A percentile compares a stretch with the other conserved stretches of the same genome.
Evolutionary conservation across 2,797 vertebrate species (phyloP).

Genomic region (Cheirogaleus major): DNA sequence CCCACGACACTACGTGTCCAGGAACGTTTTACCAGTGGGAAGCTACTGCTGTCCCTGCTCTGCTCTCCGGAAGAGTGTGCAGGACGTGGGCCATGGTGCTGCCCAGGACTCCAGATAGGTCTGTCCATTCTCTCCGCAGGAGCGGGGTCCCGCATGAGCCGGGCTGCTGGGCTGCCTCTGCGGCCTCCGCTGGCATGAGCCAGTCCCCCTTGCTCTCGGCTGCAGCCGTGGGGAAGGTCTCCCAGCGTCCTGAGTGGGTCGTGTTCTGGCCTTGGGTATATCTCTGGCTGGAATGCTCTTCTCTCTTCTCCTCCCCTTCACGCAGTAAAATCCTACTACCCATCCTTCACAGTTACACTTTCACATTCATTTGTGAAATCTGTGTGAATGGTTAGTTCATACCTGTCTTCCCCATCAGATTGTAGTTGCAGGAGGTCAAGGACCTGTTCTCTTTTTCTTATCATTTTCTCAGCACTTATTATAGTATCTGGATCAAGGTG

Average conservation of each 20-base stretch:
- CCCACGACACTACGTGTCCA: not conserved
- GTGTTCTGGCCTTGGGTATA: not conserved
- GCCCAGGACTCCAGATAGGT: not conserved
- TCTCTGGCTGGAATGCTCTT: not conserved
- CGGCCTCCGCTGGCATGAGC: not conserved
- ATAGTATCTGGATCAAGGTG: not conserved
- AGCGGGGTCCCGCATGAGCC: fast-evolving
- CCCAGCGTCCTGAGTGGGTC: not conserved
- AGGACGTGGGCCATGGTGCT: not conserved
- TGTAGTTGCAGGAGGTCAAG: not conserved
- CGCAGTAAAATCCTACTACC: too few relatives aligned
- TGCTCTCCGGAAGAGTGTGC: not conserved
- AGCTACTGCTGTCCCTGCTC: not conserved
- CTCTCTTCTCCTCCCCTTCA: not conserved
- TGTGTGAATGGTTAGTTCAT: not conserved
- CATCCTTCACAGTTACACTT: not conserved
- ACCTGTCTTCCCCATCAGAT: not conserved
- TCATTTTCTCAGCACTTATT: not conserved
- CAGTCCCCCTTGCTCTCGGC: not conserved
- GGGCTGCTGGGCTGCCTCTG: not conserved
- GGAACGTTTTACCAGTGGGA: slow-evolving; percentile 7
- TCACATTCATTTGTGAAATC: not conserved
- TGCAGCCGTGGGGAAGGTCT: not conserved
- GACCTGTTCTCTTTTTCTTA: not conserved
- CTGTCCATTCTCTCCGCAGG: not conserved